Conservation (phyloP, 2,888 invertebrate species). For the Aromia moschata region DNA sequence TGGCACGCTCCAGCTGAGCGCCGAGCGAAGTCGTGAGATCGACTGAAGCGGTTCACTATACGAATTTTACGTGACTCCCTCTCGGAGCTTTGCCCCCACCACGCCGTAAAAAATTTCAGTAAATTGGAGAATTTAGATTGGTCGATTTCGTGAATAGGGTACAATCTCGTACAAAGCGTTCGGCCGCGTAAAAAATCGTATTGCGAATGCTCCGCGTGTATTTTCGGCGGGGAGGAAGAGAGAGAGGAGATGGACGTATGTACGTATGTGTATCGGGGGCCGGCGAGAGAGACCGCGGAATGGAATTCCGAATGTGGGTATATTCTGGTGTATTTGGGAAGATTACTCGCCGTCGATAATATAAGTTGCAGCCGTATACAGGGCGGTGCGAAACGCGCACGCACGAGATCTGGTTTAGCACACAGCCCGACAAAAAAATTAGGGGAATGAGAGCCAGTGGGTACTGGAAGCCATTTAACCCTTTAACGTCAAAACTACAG, state of each 20-base stretch:
- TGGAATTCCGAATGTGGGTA: neutral
- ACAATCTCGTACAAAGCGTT: conserved; percentile 40
- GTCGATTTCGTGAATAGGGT: conserved; percentile 44
- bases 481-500: too few species aligned
- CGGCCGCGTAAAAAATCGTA: conserved; percentile 17
- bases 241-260: neutral
- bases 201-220: conserved; percentile 13
- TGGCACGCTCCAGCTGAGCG: conserved; percentile 31
- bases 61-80: conserved; percentile 40
- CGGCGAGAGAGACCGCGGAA: neutral
- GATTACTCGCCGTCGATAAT: conserved; percentile 1
- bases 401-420: too few species aligned
- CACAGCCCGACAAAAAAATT: too few species aligned
- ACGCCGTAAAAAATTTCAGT: conserved; percentile 45
- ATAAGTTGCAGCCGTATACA: neutral
- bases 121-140: conserved; percentile 50
- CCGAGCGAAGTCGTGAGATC: conserved; percentile 36
- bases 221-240: conserved; percentile 9
- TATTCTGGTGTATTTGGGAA: neutral
- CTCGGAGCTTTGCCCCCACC: conserved; percentile 36
- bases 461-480: too few species aligned
- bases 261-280: neutral
- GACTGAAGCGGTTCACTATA: conserved; percentile 35
- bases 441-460: too few species aligned
- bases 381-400: too few species aligned